These are phyloP conservation scores for Spodoptera frugiperda DNA, from an alignment of 1,140 invertebrate genomes.

Conservation along the genomic window DNA sequence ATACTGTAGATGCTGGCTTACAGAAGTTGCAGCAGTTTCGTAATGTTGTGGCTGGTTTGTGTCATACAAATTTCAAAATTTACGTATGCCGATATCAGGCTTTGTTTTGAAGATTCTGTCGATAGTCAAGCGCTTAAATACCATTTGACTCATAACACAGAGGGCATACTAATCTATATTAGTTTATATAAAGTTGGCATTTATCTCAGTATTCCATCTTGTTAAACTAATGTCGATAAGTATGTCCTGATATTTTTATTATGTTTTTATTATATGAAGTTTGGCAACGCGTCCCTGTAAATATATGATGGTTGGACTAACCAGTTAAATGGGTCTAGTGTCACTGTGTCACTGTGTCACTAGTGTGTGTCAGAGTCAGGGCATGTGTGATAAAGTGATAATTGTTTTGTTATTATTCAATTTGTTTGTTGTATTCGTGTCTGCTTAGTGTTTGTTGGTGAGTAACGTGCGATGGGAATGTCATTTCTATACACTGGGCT, in stretches of 20 bases:
- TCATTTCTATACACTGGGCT: not conserved
- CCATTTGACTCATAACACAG: no score
- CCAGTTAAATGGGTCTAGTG: conserved; percentile 15
- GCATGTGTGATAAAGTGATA: conserved; percentile 1
- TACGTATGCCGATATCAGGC: not conserved
- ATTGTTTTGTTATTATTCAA: conserved; percentile 31
- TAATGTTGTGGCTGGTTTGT: no score
- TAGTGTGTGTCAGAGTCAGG: conserved; percentile 2
- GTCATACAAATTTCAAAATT: not conserved
- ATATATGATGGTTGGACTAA: not conserved
- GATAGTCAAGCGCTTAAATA: no score
- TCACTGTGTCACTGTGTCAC: no score
- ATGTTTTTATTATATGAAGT: conserved; percentile 11
- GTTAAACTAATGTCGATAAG: not conserved
- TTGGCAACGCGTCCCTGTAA: conserved; percentile 23
- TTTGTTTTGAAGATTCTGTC: no score
- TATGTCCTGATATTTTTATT: not conserved
- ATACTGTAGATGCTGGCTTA: no score
- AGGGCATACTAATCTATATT: no score
- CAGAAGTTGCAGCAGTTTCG: no score
- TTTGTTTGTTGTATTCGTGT: conserved; percentile 18
- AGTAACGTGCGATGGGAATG: not conserved
- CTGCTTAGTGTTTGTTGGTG: conserved; percentile 25
- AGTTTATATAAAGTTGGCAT: no score
- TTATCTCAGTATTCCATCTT: no score